Evolutionary conservation across 2,888 invertebrate species (phyloP).

Genomic region (Brachynemurus nebulosus): DNA sequence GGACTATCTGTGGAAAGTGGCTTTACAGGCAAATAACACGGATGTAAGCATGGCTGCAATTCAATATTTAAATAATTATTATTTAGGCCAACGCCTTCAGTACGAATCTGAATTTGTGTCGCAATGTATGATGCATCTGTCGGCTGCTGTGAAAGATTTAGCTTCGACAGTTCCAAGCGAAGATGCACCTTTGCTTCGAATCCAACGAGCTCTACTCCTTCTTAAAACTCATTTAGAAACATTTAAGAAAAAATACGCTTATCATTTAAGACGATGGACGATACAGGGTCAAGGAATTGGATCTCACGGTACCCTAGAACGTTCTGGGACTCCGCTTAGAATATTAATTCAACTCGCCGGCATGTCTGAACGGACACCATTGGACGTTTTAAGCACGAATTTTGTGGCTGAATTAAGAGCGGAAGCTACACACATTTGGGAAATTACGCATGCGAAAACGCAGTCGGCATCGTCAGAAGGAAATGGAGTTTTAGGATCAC

Average conservation of each 20-base stretch:
- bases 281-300: constrained; percentile 67
- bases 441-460: constrained; percentile 31
- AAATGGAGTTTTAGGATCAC: constrained; percentile 39
- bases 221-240: constrained; percentile 89
- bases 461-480: background rate
- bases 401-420: constrained; percentile 84
- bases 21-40: constrained; percentile 76
- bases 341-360: constrained; percentile 82
- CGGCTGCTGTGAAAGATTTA: constrained; percentile 66
- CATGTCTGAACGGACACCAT: constrained; percentile 66
- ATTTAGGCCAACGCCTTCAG: constrained; percentile 82
- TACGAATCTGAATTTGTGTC: constrained; percentile 88
- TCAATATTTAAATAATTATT: constrained; percentile 85
- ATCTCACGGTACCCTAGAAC: constrained; percentile 51
- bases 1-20: constrained; percentile 91
- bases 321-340: constrained; percentile 51
- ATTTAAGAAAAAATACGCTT: constrained; percentile 57
- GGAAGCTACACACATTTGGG: constrained; percentile 95
- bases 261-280: constrained; percentile 79
- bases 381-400: constrained; percentile 74
- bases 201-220: constrained; percentile 76
- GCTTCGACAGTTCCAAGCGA: constrained; percentile 37
- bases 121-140: constrained; percentile 84
- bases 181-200: constrained; percentile 73
- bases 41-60: constrained; percentile 93